Conservation (phyloP, 1,140 invertebrate species). For the Pteromalus puparum region DNA sequence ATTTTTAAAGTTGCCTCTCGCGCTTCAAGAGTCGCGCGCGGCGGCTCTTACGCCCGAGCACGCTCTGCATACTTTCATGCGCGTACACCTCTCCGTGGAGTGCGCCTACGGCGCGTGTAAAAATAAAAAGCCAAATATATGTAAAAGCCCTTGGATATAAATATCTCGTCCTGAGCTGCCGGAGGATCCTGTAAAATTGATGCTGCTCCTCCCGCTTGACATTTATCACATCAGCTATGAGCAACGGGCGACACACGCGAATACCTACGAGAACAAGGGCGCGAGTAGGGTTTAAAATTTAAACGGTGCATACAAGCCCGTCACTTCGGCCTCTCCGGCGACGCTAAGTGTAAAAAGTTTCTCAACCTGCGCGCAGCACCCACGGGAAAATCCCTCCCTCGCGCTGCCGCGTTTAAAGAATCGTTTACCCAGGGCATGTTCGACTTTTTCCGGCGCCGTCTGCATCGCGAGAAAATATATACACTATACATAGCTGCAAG, state of each 20-base stretch:
- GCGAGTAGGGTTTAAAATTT: neutral
- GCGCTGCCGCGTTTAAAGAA: slow-evolving; percentile 24
- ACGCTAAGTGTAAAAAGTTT: slow-evolving; percentile 35
- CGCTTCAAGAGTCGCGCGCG: too few species aligned
- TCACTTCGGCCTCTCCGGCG: neutral
- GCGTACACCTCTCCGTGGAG: too few species aligned
- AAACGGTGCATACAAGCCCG: neutral
- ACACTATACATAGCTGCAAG: neutral
- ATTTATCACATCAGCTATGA: slow-evolving; percentile 1
- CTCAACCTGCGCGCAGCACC: neutral
- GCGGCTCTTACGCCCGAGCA: too few species aligned
- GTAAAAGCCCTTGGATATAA: neutral
- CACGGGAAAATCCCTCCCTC: neutral
- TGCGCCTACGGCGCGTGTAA: neutral
- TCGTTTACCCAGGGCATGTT: slow-evolving; percentile 22
- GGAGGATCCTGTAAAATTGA: neutral
- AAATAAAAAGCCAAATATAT: neutral
- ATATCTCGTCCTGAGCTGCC: neutral
- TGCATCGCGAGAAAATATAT: slow-evolving; percentile 19
- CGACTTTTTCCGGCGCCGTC: slow-evolving; percentile 12
- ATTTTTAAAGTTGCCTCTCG: too few species aligned
- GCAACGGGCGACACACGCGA: too few species aligned
- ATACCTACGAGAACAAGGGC: neutral
- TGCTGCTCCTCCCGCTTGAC: neutral
- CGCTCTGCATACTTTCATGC: too few species aligned